phyloP scores from a whole-genome alignment of 2,888 invertebrate genomes.

The Adineta ricciae region DNA sequence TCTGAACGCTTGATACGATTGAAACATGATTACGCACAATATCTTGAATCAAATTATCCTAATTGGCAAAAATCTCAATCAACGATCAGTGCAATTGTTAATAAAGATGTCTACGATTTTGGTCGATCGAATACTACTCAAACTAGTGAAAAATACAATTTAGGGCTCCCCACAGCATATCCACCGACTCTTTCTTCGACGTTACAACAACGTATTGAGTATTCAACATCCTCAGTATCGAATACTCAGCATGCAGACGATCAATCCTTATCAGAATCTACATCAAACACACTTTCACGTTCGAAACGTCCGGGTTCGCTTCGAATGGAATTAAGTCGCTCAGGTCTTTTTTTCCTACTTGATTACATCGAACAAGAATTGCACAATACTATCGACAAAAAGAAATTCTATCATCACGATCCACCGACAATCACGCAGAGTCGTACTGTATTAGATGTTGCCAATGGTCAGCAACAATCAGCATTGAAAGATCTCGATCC shows the following conservation, averaged over 20 bases:
- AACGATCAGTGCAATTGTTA: neutral
- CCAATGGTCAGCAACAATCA: neutral
- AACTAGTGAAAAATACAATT: neutral
- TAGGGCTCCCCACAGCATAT: neutral
- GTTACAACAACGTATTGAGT: neutral
- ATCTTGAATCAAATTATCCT: neutral
- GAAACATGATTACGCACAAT: neutral
- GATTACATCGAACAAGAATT: conserved; percentile 7
- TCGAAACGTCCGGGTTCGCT: neutral
- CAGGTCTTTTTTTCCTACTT: neutral
- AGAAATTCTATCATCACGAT: neutral
- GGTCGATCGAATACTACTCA: neutral
- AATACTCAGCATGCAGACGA: neutral
- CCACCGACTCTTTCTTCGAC: neutral
- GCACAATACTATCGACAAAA: neutral
- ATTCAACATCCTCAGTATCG: neutral
- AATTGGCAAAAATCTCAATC: neutral
- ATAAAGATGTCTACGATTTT: neutral
- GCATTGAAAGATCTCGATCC: neutral
- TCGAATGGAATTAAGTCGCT: neutral
- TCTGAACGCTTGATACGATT: neutral
- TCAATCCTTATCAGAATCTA: neutral
- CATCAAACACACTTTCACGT: neutral
- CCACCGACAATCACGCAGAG: neutral
- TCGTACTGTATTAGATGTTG: neutral